Evolutionary conservation across 2,797 vertebrate genomes (phyloP), one percentile per base, ranked within the genome.

Genomic region (Eospalax fontanierii): DNA sequence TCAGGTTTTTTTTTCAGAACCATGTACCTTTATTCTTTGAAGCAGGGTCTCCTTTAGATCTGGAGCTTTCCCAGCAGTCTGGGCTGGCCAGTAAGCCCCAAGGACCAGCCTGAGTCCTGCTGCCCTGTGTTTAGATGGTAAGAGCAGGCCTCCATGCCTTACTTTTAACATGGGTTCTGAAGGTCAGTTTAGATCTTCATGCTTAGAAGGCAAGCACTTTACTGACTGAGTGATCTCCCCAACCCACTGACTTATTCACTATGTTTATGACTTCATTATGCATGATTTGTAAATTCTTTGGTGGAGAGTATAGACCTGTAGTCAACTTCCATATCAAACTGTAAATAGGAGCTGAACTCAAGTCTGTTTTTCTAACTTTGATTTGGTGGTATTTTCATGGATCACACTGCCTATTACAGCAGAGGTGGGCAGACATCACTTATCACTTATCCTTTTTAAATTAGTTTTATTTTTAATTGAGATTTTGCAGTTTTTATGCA

Each of bases 271-370:
- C 82, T 73, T 90, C 9, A 38, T 33, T 14, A 66, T 71, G 14
- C 26, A 71, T 90, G 54, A 84, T 92, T 96, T 90, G 1, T 71
- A 79, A 94, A 84, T 81, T 94, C 75, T 43, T 95, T 54, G 3
- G 3, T 80, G 43, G 16, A 54, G 35, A 79, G 4, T 71, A 9
- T 4, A 81, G 5, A 22, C 12, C n/a, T 70, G 70, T 15, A 46
- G 38, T 78, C 33, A 16, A 74, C 22, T 19, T 91, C 87, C 91
- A 8, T 35, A 50, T 93, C 57, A 59, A 63, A 4, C n/a, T 59
- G 33, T 6, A 70, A 50, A 2, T 59, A 68, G 88, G 66, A 94
- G 0, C 24, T 65, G 14, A 18, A 65, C 10, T 89, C 66, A 54
- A 50, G 86, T 63, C 35, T 92, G 4, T 74, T 80, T 54, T 89